Percentiles rank a stretch among this genome's conserved stretches.
Evolutionary conservation across 1,140 invertebrate species (phyloP).

Genomic region (Elymnias hypermnestra): DNA sequence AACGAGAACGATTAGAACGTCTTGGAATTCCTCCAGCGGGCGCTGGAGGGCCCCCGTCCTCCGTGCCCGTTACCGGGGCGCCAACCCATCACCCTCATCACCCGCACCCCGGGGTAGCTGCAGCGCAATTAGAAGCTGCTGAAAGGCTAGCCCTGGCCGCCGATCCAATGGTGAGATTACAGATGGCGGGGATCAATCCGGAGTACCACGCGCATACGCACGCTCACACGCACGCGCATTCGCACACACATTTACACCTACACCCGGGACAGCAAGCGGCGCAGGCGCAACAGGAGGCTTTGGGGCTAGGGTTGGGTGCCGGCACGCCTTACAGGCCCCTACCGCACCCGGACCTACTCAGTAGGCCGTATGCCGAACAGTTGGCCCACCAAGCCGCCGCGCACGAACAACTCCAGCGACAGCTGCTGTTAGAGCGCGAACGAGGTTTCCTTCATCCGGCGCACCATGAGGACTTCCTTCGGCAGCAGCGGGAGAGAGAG

Average conservation of each 20-base stretch:
- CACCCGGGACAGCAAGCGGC: conserved; percentile 88
- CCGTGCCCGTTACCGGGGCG: conserved; percentile 69
- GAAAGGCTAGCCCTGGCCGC: conserved; percentile 67
- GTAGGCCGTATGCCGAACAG: conserved; percentile 88
- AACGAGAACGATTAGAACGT: conserved; percentile 90
- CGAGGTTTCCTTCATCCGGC: conserved; percentile 78
- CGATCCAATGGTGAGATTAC: conserved; percentile 81
- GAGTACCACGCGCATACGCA: conserved; percentile 90
- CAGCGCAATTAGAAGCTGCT: conserved; percentile 77
- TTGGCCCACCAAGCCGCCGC: conserved; percentile 87
- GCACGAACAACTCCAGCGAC: conserved; percentile 90
- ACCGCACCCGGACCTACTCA: conserved; percentile 85
- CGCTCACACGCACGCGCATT: conserved; percentile 88
- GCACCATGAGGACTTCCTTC: conserved; percentile 88
- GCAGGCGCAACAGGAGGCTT: conserved; percentile 81
- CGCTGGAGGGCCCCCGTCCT: conserved; percentile 59
- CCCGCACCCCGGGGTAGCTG: conserved; percentile 77
- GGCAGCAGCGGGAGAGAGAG: conserved; percentile 89
- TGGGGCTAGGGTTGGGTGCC: conserved; percentile 56
- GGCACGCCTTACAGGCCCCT: conserved; percentile 73
- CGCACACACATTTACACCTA: conserved; percentile 93
- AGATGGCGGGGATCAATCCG: conserved; percentile 90
- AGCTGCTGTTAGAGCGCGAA: conserved; percentile 89
- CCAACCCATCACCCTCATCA: conserved; percentile 60
- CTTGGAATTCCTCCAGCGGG: conserved; percentile 82